These are phyloP conservation scores for Campaea margaritaria DNA, from an alignment of 2,888 invertebrate genomes.

Conservation along the genomic window DNA sequence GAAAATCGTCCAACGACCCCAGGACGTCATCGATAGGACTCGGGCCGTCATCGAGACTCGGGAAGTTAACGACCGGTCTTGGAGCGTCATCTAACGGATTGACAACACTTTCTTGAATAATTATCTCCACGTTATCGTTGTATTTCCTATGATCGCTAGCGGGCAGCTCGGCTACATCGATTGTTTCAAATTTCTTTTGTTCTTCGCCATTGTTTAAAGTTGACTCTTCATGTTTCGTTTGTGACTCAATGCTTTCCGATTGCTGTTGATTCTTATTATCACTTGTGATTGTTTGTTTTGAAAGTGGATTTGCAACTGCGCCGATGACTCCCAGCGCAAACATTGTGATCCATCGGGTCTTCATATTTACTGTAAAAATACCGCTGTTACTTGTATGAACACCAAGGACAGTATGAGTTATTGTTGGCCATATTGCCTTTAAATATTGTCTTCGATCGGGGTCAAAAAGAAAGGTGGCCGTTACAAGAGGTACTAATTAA, in stretches of 20 bases:
- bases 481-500: constrained; percentile 31
- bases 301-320: constrained; percentile 55
- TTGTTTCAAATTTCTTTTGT: constrained; percentile 52
- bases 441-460: constrained; percentile 63
- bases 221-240: constrained; percentile 51
- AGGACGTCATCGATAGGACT: constrained; percentile 1
- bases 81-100: constrained; percentile 8
- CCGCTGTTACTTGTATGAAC: constrained; percentile 31
- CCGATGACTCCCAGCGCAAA: constrained; percentile 57
- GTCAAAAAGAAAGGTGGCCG: constrained; percentile 73
- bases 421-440: constrained; percentile 50
- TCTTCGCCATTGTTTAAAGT: constrained; percentile 51
- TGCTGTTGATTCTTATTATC: constrained; percentile 49
- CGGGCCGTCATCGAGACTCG: not conserved
- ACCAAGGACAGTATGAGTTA: constrained; percentile 39
- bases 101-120: constrained; percentile 59
- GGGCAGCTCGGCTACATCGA: constrained; percentile 39
- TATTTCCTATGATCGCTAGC: constrained; percentile 36
- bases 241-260: constrained; percentile 52
- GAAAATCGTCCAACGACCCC: not conserved
- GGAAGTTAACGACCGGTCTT: constrained; percentile 16
- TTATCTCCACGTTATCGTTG: constrained; percentile 52
- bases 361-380: constrained; percentile 72
- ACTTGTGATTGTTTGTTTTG: constrained; percentile 51
- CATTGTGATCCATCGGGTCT: constrained; percentile 51